Percentiles rank a stretch among this genome's conserved stretches.
Evolutionary conservation across 2,797 vertebrate species (phyloP).

Genomic region (Clarias fuscus): DNA sequence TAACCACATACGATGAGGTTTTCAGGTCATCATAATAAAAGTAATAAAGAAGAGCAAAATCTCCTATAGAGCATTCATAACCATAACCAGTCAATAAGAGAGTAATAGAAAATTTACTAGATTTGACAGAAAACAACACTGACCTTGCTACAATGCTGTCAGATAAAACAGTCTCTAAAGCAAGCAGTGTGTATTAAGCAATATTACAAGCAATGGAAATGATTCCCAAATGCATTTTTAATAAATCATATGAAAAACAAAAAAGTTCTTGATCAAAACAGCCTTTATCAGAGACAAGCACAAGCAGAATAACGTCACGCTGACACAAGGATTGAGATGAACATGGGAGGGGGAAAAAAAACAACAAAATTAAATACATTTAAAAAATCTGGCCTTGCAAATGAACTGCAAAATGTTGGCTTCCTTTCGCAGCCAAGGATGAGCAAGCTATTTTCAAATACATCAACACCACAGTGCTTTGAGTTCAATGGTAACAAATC

Average conservation of each 20-base stretch:
- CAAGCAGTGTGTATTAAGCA: neutral
- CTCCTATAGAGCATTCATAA: neutral
- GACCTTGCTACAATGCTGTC: neutral
- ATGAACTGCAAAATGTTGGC: neutral
- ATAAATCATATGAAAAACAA: neutral
- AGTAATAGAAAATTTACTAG: neutral
- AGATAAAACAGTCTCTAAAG: neutral
- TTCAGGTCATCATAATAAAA: too few relatives aligned
- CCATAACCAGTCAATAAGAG: too few relatives aligned
- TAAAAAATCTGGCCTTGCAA: neutral
- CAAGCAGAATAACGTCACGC: neutral
- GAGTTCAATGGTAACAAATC: neutral
- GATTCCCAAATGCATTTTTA: neutral
- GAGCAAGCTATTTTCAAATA: neutral
- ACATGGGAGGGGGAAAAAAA: too few relatives aligned
- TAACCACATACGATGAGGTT: too few relatives aligned
- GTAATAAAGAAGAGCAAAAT: neutral
- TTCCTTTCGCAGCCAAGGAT: constrained; percentile 16
- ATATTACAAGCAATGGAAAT: neutral
- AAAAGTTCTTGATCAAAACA: neutral
- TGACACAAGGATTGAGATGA: neutral
- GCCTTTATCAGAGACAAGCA: neutral
- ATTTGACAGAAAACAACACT: neutral
- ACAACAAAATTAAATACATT: neutral
- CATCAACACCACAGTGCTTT: neutral